phyloP scores from a whole-genome alignment of 2,113 vertebrate species.

The Notiomystis cincta region DNA sequence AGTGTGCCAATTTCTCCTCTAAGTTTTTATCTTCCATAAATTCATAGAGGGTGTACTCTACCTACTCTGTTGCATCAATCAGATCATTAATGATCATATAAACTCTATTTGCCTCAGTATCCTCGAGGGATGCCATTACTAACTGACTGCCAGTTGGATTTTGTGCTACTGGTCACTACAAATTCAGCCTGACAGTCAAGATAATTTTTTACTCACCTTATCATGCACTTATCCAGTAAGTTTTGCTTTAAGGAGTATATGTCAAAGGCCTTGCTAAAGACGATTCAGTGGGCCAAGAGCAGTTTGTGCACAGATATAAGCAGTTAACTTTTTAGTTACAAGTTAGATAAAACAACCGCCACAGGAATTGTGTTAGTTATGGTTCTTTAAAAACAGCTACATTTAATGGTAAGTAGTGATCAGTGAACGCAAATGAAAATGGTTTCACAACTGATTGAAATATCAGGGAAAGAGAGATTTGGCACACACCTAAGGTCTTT shows the following conservation, averaged over 20 bases:
- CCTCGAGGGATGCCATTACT: not conserved
- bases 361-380: not conserved
- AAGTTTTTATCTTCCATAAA: not conserved
- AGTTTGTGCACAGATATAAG: not conserved
- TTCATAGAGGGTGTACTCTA: not conserved
- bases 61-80: not conserved
- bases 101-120: not conserved
- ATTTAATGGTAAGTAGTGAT: not conserved
- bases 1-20: not conserved
- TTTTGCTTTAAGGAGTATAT: not conserved
- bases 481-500: not conserved
- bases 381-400: not conserved
- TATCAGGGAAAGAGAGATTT: not conserved
- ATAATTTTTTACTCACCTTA: not conserved
- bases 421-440: not conserved
- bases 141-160: not conserved
- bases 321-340: not conserved
- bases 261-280: not conserved
- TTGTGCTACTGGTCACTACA: not conserved
- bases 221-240: not conserved
- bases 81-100: not conserved
- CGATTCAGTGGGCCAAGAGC: not conserved
- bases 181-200: not conserved
- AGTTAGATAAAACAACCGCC: not conserved
- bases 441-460: not conserved